These are phyloP conservation scores for Ibycter americanus DNA, from an alignment of 2,797 vertebrate genomes.

Conservation along the genomic window DNA sequence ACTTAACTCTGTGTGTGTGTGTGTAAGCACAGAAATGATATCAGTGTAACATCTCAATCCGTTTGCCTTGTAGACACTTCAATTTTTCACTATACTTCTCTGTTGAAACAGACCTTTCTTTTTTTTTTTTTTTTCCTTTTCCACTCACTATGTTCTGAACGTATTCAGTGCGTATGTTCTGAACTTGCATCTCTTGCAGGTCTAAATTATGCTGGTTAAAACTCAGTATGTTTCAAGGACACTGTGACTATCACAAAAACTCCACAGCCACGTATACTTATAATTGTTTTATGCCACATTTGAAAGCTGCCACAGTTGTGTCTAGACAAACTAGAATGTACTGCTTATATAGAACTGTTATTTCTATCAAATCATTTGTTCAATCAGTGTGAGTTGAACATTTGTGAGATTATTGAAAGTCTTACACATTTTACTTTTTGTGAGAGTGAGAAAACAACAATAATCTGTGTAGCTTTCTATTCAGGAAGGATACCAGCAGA, in stretches of 20 bases:
- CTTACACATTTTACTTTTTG: slow-evolving; percentile 37
- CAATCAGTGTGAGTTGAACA: slow-evolving; percentile 23
- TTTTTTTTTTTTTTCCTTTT: slow-evolving; percentile 16
- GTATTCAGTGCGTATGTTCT: background rate
- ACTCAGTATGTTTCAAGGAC: slow-evolving; percentile 40
- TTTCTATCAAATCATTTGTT: slow-evolving; percentile 37
- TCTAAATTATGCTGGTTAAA: slow-evolving; percentile 42
- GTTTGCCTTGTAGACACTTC: slow-evolving; percentile 20
- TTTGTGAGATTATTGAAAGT: slow-evolving; percentile 11
- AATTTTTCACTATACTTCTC: background rate
- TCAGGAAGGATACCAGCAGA: slow-evolving; percentile 53
- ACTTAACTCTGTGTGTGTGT: background rate
- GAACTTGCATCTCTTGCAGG: slow-evolving; percentile 32
- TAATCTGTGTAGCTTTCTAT: slow-evolving; percentile 53
- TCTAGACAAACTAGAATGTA: slow-evolving; percentile 42
- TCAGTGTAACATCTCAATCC: background rate
- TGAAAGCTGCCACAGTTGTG: background rate
- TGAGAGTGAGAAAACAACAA: slow-evolving; percentile 35
- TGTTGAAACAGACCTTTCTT: slow-evolving; percentile 27
- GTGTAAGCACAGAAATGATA: background rate
- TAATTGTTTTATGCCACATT: background rate
- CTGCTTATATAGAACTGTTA: slow-evolving; percentile 26
- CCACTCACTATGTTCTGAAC: slow-evolving; percentile 29
- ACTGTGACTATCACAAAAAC: slow-evolving; percentile 56
- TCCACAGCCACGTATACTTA: slow-evolving; percentile 16